These are phyloP conservation scores for Hydriomena furcata DNA, from an alignment of 2,888 invertebrate genomes.

Conservation along the genomic window DNA sequence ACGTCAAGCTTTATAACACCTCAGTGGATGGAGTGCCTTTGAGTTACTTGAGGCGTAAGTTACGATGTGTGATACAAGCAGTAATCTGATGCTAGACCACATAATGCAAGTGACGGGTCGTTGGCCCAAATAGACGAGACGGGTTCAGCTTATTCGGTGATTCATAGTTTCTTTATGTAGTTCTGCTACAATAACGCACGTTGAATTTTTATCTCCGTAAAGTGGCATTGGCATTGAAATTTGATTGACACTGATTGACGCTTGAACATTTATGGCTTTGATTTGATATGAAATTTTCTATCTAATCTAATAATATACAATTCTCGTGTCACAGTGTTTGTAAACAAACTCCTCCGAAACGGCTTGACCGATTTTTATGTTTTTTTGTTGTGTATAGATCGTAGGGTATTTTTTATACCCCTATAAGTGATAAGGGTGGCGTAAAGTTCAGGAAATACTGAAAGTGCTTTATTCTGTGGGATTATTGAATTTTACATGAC, in stretches of 20 bases:
- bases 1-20: background rate
- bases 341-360: too few species aligned
- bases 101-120: constrained; percentile 67
- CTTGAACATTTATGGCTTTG: too few species aligned
- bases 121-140: constrained; percentile 62
- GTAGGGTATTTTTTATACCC: too few species aligned
- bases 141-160: constrained; percentile 39
- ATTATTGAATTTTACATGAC: too few species aligned
- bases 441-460: too few species aligned
- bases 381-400: too few species aligned
- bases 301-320: too few species aligned
- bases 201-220: constrained; percentile 25
- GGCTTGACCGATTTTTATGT: too few species aligned
- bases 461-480: too few species aligned
- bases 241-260: constrained; percentile 13
- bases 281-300: background rate
- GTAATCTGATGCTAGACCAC: constrained; percentile 48
- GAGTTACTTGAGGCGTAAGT: constrained; percentile 37
- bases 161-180: constrained; percentile 42
- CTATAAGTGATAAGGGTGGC: too few species aligned
- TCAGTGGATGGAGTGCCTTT: constrained; percentile 13
- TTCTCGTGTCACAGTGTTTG: too few species aligned
- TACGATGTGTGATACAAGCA: constrained; percentile 35
- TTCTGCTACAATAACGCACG: constrained; percentile 27
- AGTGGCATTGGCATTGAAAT: constrained; percentile 28